Evolutionary conservation across 2,888 invertebrate genomes (phyloP).

Genomic region (Orthonevra nobilis): DNA sequence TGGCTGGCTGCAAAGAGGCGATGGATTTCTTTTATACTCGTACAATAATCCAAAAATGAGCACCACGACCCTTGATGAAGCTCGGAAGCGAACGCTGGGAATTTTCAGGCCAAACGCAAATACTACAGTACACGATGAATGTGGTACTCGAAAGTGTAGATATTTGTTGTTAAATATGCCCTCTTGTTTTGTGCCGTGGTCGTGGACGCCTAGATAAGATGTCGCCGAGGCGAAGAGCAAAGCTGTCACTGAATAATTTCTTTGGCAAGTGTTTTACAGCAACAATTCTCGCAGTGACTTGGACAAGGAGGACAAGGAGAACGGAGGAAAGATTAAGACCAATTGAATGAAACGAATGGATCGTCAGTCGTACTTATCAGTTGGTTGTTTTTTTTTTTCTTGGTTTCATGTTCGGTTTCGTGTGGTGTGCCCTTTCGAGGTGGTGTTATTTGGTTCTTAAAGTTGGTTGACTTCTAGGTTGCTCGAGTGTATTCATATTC

Average conservation of each 20-base stretch:
- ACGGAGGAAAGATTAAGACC: slow-evolving; percentile 21
- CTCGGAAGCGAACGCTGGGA: too few species aligned
- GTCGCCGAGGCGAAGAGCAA: slow-evolving; percentile 40
- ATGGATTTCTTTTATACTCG: too few species aligned
- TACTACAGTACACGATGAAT: slow-evolving; percentile 12
- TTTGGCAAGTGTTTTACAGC: slow-evolving; percentile 52
- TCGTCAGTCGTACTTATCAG: slow-evolving; percentile 53
- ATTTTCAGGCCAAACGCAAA: slow-evolving; percentile 1
- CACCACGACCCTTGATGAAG: too few species aligned
- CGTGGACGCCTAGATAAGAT: slow-evolving; percentile 55
- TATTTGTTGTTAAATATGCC: not conserved
- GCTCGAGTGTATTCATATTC: slow-evolving; percentile 1
- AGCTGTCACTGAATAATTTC: slow-evolving; percentile 15
- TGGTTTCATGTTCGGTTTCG: slow-evolving; percentile 3
- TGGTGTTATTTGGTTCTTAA: slow-evolving; percentile 16
- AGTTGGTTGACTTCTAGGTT: slow-evolving; percentile 37
- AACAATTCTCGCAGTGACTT: not conserved
- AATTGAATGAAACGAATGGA: slow-evolving; percentile 26
- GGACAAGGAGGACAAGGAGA: too few species aligned
- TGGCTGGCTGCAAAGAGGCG: too few species aligned
- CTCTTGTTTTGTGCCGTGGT: too few species aligned
- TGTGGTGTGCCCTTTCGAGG: not conserved
- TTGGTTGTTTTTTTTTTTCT: slow-evolving; percentile 23
- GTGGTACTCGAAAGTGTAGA: not conserved
- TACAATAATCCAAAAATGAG: too few species aligned